Evolutionary conservation across 2,797 vertebrate genomes (phyloP), one percentile per base, ranked within the genome.

Genomic region (Lutra lutra): DNA sequence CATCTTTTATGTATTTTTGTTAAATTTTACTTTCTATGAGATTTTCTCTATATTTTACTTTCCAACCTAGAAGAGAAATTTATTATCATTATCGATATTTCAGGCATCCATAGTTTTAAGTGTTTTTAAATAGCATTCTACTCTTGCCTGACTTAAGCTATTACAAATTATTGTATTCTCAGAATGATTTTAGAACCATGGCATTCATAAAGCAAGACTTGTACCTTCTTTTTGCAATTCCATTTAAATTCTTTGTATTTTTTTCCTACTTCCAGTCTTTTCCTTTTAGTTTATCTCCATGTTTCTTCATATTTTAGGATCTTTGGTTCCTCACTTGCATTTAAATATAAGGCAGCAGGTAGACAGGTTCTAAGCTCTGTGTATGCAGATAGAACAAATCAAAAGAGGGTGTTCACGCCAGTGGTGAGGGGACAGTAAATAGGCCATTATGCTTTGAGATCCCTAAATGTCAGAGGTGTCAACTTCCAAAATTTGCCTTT

Each of bases 1-100:
- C 21, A n/a, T 70, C 54, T 70, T 83, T 73, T 62, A 21, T 23
- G 32, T 48, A 20, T 58, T 58, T 84, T 85, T 88, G 7, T 60
- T 85, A 72, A 94, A 83, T 66, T 78, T 27, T 96, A 83, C 60
- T 90, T 90, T 58, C 32, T 92, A 18, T 54, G 51, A 96, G 21
- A 72, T 21, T 84, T 78, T 23, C 12, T 94, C 58, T 92, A 32
- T 72, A 86, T 90, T 92, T 92, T 96, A 62, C 21, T 86, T 86
- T 90, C 43, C 5, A 90, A 72, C 64, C 48, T 18, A 88, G 48
- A 84, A 91, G 75, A 87, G 12, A 93, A 62, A 70, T 86, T 83
- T 90, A 83, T 21, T 80, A 7, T 90, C 43, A 43, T 48, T 89
- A 32, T 80, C 51, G 66, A 25, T 91, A 82, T 89, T 94, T 78